phyloP scores from a whole-genome alignment of 2,888 invertebrate species.

The Mesorhabditis sp. region DNA sequence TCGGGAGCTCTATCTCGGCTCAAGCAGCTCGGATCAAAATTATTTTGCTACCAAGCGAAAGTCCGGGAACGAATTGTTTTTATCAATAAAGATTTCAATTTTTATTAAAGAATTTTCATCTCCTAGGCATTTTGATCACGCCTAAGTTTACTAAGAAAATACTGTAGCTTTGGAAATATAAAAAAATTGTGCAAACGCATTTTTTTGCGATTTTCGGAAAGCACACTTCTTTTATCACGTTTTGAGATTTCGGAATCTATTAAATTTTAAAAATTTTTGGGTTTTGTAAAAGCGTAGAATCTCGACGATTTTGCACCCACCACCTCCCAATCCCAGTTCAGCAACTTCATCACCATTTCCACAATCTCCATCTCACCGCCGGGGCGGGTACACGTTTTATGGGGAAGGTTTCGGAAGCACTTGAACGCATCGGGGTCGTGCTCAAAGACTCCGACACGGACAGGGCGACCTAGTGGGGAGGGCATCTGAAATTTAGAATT shows the following conservation, averaged over 20 bases:
- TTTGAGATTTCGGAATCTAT: no score
- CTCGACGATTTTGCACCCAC: slow-evolving; percentile 13
- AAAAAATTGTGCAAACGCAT: not conserved
- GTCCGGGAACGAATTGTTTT: no score
- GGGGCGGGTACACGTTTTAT: slow-evolving; percentile 29
- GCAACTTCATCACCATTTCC: slow-evolving; percentile 33
- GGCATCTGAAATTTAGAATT: slow-evolving; percentile 13
- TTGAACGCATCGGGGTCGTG: slow-evolving; percentile 41
- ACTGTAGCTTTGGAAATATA: not conserved
- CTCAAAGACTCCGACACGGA: slow-evolving; percentile 36
- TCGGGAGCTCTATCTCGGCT: no score
- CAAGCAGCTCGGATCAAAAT: no score
- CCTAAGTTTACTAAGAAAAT: not conserved
- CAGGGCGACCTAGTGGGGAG: slow-evolving; percentile 36
- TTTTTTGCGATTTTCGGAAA: no score
- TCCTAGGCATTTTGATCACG: no score
- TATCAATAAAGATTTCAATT: no score
- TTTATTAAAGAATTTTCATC: no score
- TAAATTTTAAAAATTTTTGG: no score
- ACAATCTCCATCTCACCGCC: slow-evolving; percentile 41
- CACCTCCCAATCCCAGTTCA: slow-evolving; percentile 43
- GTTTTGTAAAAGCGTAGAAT: no score
- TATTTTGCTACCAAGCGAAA: no score
- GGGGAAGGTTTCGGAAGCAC: slow-evolving; percentile 36
- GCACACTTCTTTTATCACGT: no score